Evolutionary conservation across 2,888 invertebrate genomes (phyloP), one percentile per base, ranked within the genome.

Genomic region (Mythimna loreyi): DNA sequence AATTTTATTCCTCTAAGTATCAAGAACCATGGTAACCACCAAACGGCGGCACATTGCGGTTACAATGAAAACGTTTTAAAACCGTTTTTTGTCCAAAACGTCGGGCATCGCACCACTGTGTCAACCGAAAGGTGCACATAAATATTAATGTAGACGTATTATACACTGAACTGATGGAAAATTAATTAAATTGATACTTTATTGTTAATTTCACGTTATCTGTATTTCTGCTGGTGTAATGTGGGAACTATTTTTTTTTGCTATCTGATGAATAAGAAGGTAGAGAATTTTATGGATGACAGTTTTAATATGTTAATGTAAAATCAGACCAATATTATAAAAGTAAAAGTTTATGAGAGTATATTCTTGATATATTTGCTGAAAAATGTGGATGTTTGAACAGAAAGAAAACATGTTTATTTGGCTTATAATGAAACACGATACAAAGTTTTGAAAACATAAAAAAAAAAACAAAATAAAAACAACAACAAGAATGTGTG

Each of bases 41-140:
- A 78, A 65, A 76, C 75, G 72, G 82, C 87, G 85, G 86, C 86
- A 84, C 83, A 87, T 86, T 72, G 84, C 85, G 84, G 85, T 85
- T 83, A 89, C 91, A 92, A 91, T 90, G 90, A 86, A 86, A 87
- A 79, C 84, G 78, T 87, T 90, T 91, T 88, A 86, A 89, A 89
- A 81, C 67, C 67, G 75, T 89, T 92, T 92, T 91, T 92, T 90
- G 88, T 89, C 80, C 64, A 64, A 76, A 66, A 79, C 81, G 67
- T 80, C 80, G 80, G 75, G 76, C 74, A 72, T 82, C 82, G 83
- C 83, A 84, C 82, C 87, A 87, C 88, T 86, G 86, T 87, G 86
- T 85, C 78, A 84, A 85, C 84, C 16, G 70, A 82, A 84, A 85
- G 84, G 80, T 79, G 75, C 80, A 84, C 82, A 87, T 87, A 84